phyloP scores from a whole-genome alignment of 2,113 vertebrate genomes.

The Callithrix jacchus region DNA sequence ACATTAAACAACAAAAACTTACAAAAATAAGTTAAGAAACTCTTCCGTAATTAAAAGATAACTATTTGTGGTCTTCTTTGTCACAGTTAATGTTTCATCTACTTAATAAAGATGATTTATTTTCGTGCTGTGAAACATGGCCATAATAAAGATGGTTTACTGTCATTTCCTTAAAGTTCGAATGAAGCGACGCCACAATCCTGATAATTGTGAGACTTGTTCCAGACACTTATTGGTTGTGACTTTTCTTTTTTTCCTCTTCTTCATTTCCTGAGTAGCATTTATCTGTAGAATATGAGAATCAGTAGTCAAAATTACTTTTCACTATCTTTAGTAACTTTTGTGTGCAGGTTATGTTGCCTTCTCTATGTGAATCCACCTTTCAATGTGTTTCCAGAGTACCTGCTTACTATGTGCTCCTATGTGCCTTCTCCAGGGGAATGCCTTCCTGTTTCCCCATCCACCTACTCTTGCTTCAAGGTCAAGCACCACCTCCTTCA shows the following conservation, averaged over 20 bases:
- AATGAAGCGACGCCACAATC: conserved; percentile 39
- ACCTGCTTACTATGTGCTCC: not conserved
- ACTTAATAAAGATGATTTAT: conserved; percentile 12
- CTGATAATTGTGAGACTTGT: not conserved
- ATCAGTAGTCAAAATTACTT: conserved; percentile 44
- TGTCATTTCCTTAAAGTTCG: not conserved
- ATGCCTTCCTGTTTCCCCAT: not conserved
- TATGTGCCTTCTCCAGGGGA: not conserved
- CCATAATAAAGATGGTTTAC: not conserved
- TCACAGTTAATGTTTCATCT: conserved; percentile 35
- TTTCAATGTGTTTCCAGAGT: not conserved
- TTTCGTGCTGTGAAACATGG: not conserved
- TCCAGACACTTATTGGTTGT: not conserved
- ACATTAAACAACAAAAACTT: not conserved
- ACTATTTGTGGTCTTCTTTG: not conserved
- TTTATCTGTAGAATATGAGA: conserved; percentile 60
- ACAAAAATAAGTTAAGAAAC: conserved; percentile 62
- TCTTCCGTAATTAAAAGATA: conserved; percentile 30
- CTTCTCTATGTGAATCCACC: not conserved
- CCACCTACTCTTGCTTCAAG: not conserved
- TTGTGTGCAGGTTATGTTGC: not conserved
- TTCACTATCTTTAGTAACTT: not conserved
- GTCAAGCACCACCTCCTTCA: not conserved
- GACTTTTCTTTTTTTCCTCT: not conserved
- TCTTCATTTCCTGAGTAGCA: not conserved